These are phyloP conservation scores for Andrena marginata DNA, from an alignment of 2,888 invertebrate genomes.

Conservation along the genomic window DNA sequence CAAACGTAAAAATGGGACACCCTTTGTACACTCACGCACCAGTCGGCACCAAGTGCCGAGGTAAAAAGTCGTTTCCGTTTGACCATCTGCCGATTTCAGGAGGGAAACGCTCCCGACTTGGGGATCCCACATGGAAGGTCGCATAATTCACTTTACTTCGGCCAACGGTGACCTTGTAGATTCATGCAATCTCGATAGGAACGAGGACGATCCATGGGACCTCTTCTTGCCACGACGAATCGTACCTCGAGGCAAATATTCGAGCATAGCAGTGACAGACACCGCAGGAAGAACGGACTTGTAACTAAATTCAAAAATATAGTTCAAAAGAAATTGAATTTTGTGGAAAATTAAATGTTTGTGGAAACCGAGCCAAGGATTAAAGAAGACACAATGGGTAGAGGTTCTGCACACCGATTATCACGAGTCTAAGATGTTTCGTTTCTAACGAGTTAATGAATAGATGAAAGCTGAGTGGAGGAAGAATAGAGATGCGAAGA, in stretches of 20 bases:
- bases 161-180: conserved; percentile 46
- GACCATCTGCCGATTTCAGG: conserved; percentile 74
- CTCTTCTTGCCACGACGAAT: background rate
- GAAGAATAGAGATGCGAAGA: too few relatives aligned
- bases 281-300: background rate
- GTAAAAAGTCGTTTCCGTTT: conserved; percentile 77
- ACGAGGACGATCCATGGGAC: conserved; percentile 4
- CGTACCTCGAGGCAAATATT: background rate
- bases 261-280: background rate
- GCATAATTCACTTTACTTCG: conserved; percentile 46
- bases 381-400: too few relatives aligned
- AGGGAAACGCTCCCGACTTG: conserved; percentile 36
- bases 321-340: too few relatives aligned
- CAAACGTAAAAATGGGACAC: conserved; percentile 66
- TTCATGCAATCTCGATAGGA: conserved; percentile 14
- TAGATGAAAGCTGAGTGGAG: too few relatives aligned
- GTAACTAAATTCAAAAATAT: background rate
- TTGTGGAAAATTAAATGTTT: too few relatives aligned
- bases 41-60: conserved; percentile 68
- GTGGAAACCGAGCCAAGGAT: too few relatives aligned
- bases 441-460: too few relatives aligned
- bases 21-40: conserved; percentile 67
- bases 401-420: too few relatives aligned
- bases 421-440: too few relatives aligned
- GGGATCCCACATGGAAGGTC: conserved; percentile 30